A percentile compares a stretch with the other conserved stretches of the same genome.
Conservation (phyloP, 1,140 invertebrate genomes). For the Ditylenchus dipsaci region DNA sequence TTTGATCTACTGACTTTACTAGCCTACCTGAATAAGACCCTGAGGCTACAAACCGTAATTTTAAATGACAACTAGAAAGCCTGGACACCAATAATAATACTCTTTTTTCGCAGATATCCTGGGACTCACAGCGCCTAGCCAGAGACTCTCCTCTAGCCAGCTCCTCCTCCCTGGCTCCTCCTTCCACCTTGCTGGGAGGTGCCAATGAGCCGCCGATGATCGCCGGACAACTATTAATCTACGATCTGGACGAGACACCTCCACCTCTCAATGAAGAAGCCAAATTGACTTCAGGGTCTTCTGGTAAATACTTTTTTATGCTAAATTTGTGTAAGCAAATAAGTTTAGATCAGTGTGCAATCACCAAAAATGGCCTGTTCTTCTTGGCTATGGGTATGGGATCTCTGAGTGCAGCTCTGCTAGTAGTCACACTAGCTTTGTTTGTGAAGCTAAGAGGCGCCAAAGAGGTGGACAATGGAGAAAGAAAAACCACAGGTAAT, state of each 20-base stretch:
- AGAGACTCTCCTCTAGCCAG: slow-evolving; percentile 20
- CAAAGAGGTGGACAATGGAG: too few relatives aligned
- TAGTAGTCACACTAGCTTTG: not conserved
- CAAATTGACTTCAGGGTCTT: not conserved
- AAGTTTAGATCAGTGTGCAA: not conserved
- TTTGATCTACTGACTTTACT: too few relatives aligned
- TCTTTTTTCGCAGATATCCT: slow-evolving; percentile 26
- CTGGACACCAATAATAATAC: too few relatives aligned
- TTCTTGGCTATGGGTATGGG: not conserved
- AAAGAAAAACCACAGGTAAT: too few relatives aligned
- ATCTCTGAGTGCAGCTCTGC: not conserved
- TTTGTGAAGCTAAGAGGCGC: not conserved
- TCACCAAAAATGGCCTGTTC: not conserved
- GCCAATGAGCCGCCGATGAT: slow-evolving; percentile 49
- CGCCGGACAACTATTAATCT: slow-evolving; percentile 52
- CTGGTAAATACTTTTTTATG: not conserved
- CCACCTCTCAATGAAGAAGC: slow-evolving; percentile 12
- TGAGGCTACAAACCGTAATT: too few relatives aligned
- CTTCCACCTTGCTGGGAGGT: not conserved
- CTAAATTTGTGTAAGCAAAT: not conserved
- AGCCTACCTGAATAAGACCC: too few relatives aligned
- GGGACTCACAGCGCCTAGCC: slow-evolving; percentile 35
- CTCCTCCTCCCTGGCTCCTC: not conserved
- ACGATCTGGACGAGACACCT: slow-evolving; percentile 55
- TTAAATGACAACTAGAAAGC: too few relatives aligned